phyloP scores from a whole-genome alignment of 1,140 invertebrate species.

The Elymnias hypermnestra region DNA sequence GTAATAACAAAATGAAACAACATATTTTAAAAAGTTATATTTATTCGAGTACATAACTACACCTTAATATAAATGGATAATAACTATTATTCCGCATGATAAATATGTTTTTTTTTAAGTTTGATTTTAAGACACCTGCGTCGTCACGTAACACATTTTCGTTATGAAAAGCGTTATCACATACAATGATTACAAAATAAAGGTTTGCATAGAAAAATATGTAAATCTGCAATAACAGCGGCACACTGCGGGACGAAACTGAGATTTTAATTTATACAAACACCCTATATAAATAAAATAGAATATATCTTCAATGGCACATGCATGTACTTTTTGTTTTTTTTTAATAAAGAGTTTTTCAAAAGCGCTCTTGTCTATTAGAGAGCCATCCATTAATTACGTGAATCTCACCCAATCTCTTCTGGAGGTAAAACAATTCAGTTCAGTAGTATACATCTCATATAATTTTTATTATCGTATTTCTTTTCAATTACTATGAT shows the following conservation, averaged over 20 bases:
- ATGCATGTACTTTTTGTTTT: constrained; percentile 45
- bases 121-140: constrained; percentile 67
- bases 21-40: constrained; percentile 72
- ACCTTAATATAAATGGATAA: constrained; percentile 74
- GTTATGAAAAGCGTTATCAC: constrained; percentile 64
- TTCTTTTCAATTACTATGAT: too few species aligned
- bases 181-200: constrained; percentile 46
- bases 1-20: constrained; percentile 28
- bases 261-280: constrained; percentile 29
- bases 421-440: too few species aligned
- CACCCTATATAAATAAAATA: constrained; percentile 31
- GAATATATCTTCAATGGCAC: constrained; percentile 44
- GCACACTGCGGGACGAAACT: constrained; percentile 45
- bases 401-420: too few species aligned
- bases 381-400: too few species aligned
- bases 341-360: constrained; percentile 11
- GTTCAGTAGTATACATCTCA: too few species aligned
- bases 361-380: too few species aligned
- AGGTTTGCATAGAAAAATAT: constrained; percentile 64
- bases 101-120: constrained; percentile 72
- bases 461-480: too few species aligned
- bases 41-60: constrained; percentile 78
- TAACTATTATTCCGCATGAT: constrained; percentile 70
- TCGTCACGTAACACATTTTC: constrained; percentile 46
- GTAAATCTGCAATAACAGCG: constrained; percentile 45